phyloP scores from a whole-genome alignment of 1,140 invertebrate genomes.

The Antheraea pernyi region DNA sequence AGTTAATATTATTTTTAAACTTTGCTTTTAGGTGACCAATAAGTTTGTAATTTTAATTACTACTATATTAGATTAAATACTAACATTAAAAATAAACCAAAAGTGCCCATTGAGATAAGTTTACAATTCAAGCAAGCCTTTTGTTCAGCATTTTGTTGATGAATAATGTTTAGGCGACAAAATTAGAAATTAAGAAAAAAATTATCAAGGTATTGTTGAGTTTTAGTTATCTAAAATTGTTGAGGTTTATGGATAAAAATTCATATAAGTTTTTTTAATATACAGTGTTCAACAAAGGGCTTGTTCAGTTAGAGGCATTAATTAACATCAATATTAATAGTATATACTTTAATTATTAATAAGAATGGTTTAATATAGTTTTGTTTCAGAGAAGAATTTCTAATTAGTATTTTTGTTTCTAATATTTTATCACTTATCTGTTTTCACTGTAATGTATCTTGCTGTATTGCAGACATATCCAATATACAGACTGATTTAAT shows the following conservation, averaged over 20 bases:
- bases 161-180: constrained; percentile 76
- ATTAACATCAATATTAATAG: constrained; percentile 77
- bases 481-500: constrained; percentile 80
- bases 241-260: constrained; percentile 75
- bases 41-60: constrained; percentile 78
- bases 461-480: constrained; percentile 81
- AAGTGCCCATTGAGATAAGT: constrained; percentile 80
- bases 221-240: constrained; percentile 78
- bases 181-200: constrained; percentile 71
- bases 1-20: constrained; percentile 74
- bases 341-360: constrained; percentile 75
- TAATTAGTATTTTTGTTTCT: constrained; percentile 79
- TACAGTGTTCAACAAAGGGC: constrained; percentile 65
- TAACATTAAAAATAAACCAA: constrained; percentile 80
- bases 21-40: constrained; percentile 73
- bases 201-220: constrained; percentile 74
- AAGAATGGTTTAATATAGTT: constrained; percentile 78
- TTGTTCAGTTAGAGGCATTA: constrained; percentile 75
- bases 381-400: constrained; percentile 78
- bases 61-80: constrained; percentile 76
- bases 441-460: constrained; percentile 79
- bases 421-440: constrained; percentile 78
- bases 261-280: constrained; percentile 64
- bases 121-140: constrained; percentile 72
- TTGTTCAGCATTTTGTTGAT: constrained; percentile 72